Conservation (phyloP, 2,888 invertebrate species). For the Sarcophaga subvicina region DNA sequence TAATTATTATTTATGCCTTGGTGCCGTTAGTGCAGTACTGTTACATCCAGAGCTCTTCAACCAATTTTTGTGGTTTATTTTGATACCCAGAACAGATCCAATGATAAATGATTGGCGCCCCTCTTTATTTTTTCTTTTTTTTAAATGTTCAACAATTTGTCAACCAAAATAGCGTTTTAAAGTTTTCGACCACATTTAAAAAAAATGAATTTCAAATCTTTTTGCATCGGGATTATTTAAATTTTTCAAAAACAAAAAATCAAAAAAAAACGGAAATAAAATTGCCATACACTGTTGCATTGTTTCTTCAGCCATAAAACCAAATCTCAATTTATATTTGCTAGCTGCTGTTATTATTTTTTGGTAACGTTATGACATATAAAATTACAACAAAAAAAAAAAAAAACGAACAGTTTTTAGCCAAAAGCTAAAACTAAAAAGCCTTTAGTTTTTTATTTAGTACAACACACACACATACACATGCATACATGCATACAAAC, state of each 20-base stretch:
- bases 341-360: background rate
- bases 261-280: background rate
- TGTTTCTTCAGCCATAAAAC: conserved; percentile 11
- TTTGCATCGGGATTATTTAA: too few relatives aligned
- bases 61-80: too few relatives aligned
- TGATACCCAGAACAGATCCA: too few relatives aligned
- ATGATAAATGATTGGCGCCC: too few relatives aligned
- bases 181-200: too few relatives aligned
- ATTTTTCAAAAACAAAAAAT: too few relatives aligned
- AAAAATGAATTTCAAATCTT: background rate
- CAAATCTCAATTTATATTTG: background rate
- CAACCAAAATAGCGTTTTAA: too few relatives aligned
- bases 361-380: background rate
- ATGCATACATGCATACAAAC: background rate
- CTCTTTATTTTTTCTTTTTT: too few relatives aligned
- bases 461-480: background rate
- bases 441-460: background rate
- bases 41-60: too few relatives aligned
- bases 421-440: background rate
- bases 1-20: too few relatives aligned
- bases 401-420: background rate
- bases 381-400: background rate
- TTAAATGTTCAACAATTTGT: too few relatives aligned
- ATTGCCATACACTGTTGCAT: background rate
- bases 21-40: too few relatives aligned